Evolutionary conservation across 2,888 invertebrate species (phyloP).

Genomic region (Drosophila pseudotakahashii): DNA sequence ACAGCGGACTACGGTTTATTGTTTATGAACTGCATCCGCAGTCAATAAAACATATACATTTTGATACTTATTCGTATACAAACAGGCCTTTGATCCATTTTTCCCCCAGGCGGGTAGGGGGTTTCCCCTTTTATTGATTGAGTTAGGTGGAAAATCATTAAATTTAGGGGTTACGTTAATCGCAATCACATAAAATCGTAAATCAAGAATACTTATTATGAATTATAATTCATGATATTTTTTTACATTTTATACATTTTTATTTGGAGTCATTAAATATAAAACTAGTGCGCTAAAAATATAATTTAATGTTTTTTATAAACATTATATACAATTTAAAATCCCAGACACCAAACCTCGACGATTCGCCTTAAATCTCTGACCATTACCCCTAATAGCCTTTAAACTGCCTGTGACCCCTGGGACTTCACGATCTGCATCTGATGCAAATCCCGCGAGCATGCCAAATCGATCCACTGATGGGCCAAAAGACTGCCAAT

Average conservation of each 20-base stretch:
- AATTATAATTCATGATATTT: no score
- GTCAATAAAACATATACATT: conserved; percentile 78
- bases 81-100: conserved; percentile 65
- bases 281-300: no score
- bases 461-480: conserved; percentile 25
- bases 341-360: not conserved
- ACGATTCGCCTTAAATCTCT: not conserved
- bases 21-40: conserved; percentile 81
- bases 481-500: conserved; percentile 16
- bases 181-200: no score
- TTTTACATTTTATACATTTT: no score
- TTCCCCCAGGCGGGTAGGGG: conserved; percentile 10
- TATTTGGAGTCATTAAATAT: no score
- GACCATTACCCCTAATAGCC: conserved; percentile 3
- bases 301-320: no score
- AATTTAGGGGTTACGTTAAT: not conserved
- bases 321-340: not conserved
- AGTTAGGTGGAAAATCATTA: conserved; percentile 13
- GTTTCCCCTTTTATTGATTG: conserved; percentile 24
- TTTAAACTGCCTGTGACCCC: not conserved
- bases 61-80: conserved; percentile 64
- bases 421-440: conserved; percentile 12
- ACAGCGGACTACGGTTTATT: conserved; percentile 42
- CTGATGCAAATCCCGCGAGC: conserved; percentile 18
- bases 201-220: no score